phyloP scores from a whole-genome alignment of 1,140 invertebrate species.

The Drosophila novamexicana region DNA sequence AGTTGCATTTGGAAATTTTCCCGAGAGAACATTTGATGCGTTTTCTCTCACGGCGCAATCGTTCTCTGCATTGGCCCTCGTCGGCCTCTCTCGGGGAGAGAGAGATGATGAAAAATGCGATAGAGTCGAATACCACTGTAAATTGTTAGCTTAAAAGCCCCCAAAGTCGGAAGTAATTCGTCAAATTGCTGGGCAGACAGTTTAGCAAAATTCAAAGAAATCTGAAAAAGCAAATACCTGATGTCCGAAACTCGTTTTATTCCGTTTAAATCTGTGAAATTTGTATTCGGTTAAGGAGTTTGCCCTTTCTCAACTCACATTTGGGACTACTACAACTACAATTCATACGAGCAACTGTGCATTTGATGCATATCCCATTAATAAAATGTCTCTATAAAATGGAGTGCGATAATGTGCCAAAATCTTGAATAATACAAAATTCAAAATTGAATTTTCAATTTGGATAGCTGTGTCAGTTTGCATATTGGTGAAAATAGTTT shows the following conservation, averaged over 20 bases:
- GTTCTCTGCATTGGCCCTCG: conserved; percentile 11
- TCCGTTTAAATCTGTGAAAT: neutral
- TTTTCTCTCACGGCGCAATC: conserved; percentile 30
- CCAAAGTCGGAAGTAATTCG: conserved; percentile 65
- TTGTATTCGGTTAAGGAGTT: neutral
- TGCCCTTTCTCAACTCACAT: too few relatives aligned
- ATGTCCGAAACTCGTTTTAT: neutral
- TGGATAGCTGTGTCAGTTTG: too few relatives aligned
- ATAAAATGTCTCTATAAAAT: too few relatives aligned
- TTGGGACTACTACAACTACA: too few relatives aligned
- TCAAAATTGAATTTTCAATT: too few relatives aligned
- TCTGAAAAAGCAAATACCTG: neutral
- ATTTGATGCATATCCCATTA: too few relatives aligned
- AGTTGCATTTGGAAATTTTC: neutral
- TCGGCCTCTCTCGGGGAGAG: conserved; percentile 2
- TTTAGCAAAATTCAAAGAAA: conserved; percentile 50
- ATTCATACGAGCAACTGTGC: too few relatives aligned
- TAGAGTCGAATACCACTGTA: conserved; percentile 30
- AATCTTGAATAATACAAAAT: too few relatives aligned
- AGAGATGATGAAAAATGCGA: neutral
- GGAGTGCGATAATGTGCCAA: too few relatives aligned
- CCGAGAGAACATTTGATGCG: neutral
- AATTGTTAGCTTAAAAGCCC: conserved; percentile 54
- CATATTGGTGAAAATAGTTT: too few relatives aligned
- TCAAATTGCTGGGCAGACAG: conserved; percentile 60